Evolutionary conservation across 2,113 vertebrate genomes (phyloP), one percentile per base, ranked within the genome.

Genomic region (Mormyrus iriodes): DNA sequence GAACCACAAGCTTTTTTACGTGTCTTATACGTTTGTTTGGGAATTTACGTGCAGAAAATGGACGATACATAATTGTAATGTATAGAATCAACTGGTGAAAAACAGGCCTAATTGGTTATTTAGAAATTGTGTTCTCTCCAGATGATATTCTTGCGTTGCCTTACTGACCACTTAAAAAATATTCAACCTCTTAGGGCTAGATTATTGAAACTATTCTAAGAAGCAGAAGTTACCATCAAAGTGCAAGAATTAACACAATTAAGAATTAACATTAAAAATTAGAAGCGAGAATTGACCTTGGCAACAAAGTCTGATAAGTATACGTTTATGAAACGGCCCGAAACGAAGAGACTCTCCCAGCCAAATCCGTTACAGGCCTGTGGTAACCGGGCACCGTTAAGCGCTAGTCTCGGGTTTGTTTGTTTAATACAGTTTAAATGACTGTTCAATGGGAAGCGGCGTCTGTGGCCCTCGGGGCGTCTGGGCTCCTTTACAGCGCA

Each of bases 1-100:
- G 97, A 96, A 90, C 88, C 83, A 52, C 31, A 31, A 86, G 55
- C 61, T 49, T 53, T 39, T 89, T 3, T 61, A 35, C 9, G 7
- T 42, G 27, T 73, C 5, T 79, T 13, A 7, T 79, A 42, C 73
- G 0, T 79, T 79, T 46, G 65, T 79, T 79, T 19, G 51, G 27
- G 24, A 82, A 55, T 31, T 90, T 55, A 65, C n/a, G 9, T 27
- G 12, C 61, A 10, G n/a, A 65, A 65, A 65, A 65, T 27, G 61
- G 24, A 27, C n/a, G 58, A 12, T 27, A 12, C 12, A 24, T 12
- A 65, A 65, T 65, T 3, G 7, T 61, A 61, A 61, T 61, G 3
- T 61, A 61, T 61, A 61, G 9, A 61, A 61, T n/a, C n/a, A n/a
- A 55, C 55, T 58, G 55, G 24, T 8, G 2, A 27, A 27, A 27